These are phyloP conservation scores for Cylloceria caligata DNA, from an alignment of 2,888 invertebrate genomes.

Conservation along the genomic window DNA sequence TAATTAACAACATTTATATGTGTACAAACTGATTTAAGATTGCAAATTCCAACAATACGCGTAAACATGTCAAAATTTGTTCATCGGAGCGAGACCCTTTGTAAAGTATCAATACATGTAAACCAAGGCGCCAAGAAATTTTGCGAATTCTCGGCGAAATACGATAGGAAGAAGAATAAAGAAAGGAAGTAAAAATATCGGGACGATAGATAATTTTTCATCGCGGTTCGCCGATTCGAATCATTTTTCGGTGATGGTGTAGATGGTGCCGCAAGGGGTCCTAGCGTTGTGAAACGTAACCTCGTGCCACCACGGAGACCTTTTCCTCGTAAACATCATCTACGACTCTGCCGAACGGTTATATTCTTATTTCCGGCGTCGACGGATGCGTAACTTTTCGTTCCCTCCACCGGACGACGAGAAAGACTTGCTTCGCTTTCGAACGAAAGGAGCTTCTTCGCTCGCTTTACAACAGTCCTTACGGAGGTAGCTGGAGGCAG, in stretches of 20 bases:
- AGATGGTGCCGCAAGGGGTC: constrained; percentile 41
- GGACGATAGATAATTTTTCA: constrained; percentile 58
- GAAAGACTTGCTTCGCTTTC: constrained; percentile 37
- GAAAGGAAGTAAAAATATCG: constrained; percentile 39
- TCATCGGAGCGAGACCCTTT: not conserved
- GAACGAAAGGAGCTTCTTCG: constrained; percentile 19
- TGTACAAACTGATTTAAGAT: no score
- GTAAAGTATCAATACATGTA: not conserved
- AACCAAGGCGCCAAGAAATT: not conserved
- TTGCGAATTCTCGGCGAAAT: constrained; percentile 3
- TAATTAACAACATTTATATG: no score
- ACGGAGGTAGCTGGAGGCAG: constrained; percentile 8
- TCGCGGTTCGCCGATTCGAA: constrained; percentile 59
- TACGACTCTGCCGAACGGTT: constrained; percentile 69
- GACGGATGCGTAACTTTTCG: constrained; percentile 61
- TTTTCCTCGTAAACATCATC: constrained; percentile 73
- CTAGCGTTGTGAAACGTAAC: constrained; percentile 69
- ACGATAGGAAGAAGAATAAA: not conserved
- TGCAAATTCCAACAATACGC: not conserved
- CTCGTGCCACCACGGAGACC: constrained; percentile 22
- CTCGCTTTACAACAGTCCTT: constrained; percentile 10
- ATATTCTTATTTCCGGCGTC: constrained; percentile 73
- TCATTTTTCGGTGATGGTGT: constrained; percentile 49
- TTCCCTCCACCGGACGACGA: constrained; percentile 16
- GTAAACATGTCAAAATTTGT: not conserved